Evolutionary conservation across 2,888 invertebrate species (phyloP), one percentile per base, ranked within the genome.

Genomic region (Caenorhabditis wallacei): DNA sequence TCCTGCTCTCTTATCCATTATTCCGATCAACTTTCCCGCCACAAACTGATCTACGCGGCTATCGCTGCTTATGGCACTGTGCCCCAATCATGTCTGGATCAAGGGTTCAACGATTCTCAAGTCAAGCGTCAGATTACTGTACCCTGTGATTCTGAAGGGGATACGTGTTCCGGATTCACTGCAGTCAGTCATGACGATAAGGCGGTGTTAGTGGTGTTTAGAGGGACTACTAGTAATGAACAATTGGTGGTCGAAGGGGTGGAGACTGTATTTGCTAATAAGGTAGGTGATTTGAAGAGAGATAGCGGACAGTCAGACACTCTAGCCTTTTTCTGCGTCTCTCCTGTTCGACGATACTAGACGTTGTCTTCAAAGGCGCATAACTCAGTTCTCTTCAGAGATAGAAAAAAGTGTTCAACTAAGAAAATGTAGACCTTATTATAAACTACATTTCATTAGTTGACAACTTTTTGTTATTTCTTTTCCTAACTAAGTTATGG

Each of bases 191-290:
- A 76, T 51, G 40, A 57, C 13, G 84, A 82, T 11, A 54, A 75
- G 20, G 84, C 85, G 30, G 82, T 88, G 54, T 57, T 87, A 37
- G 57, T 87, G 24, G 80, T 84, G 8, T 85, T 74, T 26, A 26
- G 88, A 35, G 88, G 88, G 2, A 76, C 86, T 0, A 78, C 71
- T 51, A 54, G 68, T 37, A 22, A 80, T 51, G 18, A 53, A 30
- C 84, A 88, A 54, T 66, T 87, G 20, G 16, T 79, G 18, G 26
- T 80, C 11, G 88, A 88, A 61, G 80, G 71, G 1, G 22, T 64
- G 16, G 76, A 76, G 40, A 86, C 86, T 7, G 57, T 85, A 40
- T 69, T 80, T 20, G 63, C 40, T 18, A 68, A 71, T 24, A 74
- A 84, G 35, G 85, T 85, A 30, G 68, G 81, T 64, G n/a, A n/a